Evolutionary conservation across 2,113 vertebrate species (phyloP), one percentile per base, ranked within the genome.

Genomic region (Callospermophilus lateralis): DNA sequence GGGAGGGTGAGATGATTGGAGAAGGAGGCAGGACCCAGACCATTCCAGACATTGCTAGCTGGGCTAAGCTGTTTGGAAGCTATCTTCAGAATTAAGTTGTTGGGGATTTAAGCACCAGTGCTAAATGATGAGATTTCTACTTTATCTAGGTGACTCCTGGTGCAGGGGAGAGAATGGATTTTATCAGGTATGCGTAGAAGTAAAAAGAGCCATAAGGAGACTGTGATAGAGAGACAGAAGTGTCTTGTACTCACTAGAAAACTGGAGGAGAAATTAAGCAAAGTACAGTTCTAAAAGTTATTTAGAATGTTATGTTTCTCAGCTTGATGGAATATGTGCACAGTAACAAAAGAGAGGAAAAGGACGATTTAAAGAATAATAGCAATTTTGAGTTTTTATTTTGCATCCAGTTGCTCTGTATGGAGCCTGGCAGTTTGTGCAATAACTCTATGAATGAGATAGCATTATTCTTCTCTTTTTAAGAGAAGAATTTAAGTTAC

Each of bases 161-260:
- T 24, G 3, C 9, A 16, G 12, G 67, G 4, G 13, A 30, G 17
- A 61, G 12, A 87, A 24, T 16, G 16, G 37, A n/a, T n/a, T 81
- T 5, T 9, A n/a, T 9, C 11, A 6, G 15, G 1, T 2, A 0
- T 42, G n/a, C 37, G 24, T 16, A 39, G 34, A 84, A 63, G 12
- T 7, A 78, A 73, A 92, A 51, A 34, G 65, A 79, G 58, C 26
- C n/a, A 12, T 39, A 1, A 2, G 17, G 45, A 74, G 22, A 1
- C 2, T 61, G 6, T 53, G 26, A 6, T 4, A 89, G 4, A 39
- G 51, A 13, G 13, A 32, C 39, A 28, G 30, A 6, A 19, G 16
- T 30, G 51, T 20, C 30, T 16, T 11, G 10, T n/a, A 20, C 74
- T 92, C 30, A 45, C 4, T 45, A 30, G 32, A 67, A n/a, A 79